Evolutionary conservation across 2,797 vertebrate species (phyloP).

Genomic region (Hemitrygon akajei): DNA sequence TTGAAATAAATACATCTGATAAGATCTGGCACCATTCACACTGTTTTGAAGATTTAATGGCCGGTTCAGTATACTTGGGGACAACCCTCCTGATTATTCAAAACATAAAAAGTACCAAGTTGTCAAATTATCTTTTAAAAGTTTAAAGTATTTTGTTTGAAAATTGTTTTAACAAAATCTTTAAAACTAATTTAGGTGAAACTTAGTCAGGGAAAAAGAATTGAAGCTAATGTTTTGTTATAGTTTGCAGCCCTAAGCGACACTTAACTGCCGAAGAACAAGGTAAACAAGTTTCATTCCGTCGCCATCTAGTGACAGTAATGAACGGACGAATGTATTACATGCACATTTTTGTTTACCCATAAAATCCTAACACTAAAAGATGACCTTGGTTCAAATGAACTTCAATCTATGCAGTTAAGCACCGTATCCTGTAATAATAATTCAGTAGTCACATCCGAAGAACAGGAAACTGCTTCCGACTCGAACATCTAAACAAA

Average conservation of each 20-base stretch:
- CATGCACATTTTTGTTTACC: neutral
- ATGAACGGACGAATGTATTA: neutral
- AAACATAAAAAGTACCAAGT: neutral
- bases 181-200: neutral
- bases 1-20: neutral
- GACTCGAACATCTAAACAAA: slow-evolving; percentile 21
- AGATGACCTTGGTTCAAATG: neutral
- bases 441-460: neutral
- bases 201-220: neutral
- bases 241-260: neutral
- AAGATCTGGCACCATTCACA: neutral
- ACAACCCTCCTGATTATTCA: neutral
- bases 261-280: neutral
- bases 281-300: slow-evolving; percentile 12
- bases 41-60: neutral
- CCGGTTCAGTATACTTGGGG: neutral
- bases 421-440: neutral
- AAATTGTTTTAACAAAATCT: neutral
- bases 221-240: neutral
- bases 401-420: neutral
- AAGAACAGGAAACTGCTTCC: neutral
- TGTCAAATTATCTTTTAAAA: neutral
- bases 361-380: neutral
- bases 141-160: neutral
- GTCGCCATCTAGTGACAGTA: slow-evolving; percentile 17